Evolutionary conservation across 2,888 invertebrate genomes (phyloP).

Genomic region (Myopa tessellatipennis): DNA sequence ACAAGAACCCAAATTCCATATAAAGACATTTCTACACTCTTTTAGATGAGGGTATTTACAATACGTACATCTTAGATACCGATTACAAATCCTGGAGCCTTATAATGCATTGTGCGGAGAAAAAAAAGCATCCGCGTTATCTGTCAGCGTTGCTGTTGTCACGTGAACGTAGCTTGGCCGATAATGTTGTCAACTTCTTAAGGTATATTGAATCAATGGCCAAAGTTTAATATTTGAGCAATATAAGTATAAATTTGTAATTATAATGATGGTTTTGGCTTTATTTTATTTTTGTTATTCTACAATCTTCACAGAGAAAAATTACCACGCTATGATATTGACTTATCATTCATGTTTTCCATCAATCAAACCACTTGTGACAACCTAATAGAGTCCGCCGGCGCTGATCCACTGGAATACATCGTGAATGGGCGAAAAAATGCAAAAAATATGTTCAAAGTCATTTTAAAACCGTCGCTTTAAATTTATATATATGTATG

Average conservation of each 20-base stretch:
- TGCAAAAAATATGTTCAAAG: constrained; percentile 57
- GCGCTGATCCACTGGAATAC: constrained; percentile 64
- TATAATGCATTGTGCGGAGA: constrained; percentile 87
- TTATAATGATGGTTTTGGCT: not conserved
- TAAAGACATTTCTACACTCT: not conserved
- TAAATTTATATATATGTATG: not conserved
- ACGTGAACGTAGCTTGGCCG: constrained; percentile 71
- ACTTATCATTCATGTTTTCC: constrained; percentile 84
- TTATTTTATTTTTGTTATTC: not conserved
- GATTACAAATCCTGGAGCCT: constrained; percentile 87
- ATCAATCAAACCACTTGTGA: constrained; percentile 77
- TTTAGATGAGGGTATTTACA: constrained; percentile 87
- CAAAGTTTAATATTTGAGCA: no score
- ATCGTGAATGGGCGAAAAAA: constrained; percentile 61
- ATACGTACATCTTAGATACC: constrained; percentile 86
- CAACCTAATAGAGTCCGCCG: constrained; percentile 61
- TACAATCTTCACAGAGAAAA: constrained; percentile 60
- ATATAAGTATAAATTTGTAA: not conserved
- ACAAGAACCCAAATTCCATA: not conserved
- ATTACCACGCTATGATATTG: constrained; percentile 79
- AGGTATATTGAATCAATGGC: constrained; percentile 53
- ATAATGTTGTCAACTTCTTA: constrained; percentile 70
- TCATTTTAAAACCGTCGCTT: constrained; percentile 51
- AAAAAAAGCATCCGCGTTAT: constrained; percentile 80
- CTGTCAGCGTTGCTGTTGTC: constrained; percentile 86